Evolutionary conservation across 2,797 vertebrate genomes (phyloP).

Genomic region (Squalus acanthias): DNA sequence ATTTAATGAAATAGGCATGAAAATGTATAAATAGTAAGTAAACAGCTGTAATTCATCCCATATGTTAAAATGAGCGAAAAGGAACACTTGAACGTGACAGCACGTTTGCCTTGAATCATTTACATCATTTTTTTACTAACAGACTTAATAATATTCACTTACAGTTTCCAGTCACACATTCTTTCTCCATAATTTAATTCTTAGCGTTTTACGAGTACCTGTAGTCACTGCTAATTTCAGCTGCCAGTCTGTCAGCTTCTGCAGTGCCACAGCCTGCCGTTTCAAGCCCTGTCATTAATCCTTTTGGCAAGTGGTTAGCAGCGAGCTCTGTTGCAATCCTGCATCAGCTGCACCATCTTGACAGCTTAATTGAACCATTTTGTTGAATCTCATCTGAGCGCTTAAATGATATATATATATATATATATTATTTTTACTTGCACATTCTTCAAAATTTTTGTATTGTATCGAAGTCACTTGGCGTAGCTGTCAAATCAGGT

Average conservation of each 20-base stretch:
- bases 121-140: slow-evolving; percentile 3
- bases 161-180: slow-evolving; percentile 26
- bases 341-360: slow-evolving; percentile 33
- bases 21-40: slow-evolving; percentile 18
- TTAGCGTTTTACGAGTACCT: slow-evolving; percentile 26
- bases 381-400: slow-evolving; percentile 18
- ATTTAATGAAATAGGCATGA: slow-evolving; percentile 25
- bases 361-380: slow-evolving; percentile 37
- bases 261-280: slow-evolving; percentile 28
- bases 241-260: slow-evolving; percentile 33
- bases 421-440: neutral
- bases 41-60: slow-evolving; percentile 31
- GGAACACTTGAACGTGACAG: slow-evolving; percentile 22
- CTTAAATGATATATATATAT: slow-evolving; percentile 8
- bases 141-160: slow-evolving; percentile 30
- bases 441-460: neutral
- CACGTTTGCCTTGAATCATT: slow-evolving; percentile 6
- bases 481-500: slow-evolving; percentile 53
- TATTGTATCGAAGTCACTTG: slow-evolving; percentile 45
- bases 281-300: slow-evolving; percentile 34
- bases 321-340: slow-evolving; percentile 31
- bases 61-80: slow-evolving; percentile 26
- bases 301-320: slow-evolving; percentile 36
- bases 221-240: slow-evolving; percentile 31
- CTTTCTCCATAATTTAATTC: slow-evolving; percentile 34